phyloP scores from a whole-genome alignment of 2,888 invertebrate genomes.

The Leptinotarsa juncta region DNA sequence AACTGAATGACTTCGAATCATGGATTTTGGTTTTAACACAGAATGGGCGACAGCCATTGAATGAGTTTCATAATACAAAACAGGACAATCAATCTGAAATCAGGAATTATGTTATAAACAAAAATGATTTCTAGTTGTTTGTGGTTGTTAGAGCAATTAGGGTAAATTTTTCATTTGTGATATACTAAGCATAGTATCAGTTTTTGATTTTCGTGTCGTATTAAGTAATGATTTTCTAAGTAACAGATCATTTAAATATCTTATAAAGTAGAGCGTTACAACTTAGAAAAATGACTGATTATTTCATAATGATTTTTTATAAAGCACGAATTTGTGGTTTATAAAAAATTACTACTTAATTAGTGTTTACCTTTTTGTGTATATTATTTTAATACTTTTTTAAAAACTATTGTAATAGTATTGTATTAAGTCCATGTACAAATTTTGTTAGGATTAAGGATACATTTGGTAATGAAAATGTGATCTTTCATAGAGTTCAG shows the following conservation, averaged over 20 bases:
- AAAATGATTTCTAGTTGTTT: conserved; percentile 20
- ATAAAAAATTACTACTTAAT: conserved; percentile 40
- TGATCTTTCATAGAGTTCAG: conserved; percentile 51
- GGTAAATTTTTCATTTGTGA: conserved; percentile 38
- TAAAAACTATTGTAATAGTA: conserved; percentile 49
- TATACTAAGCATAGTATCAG: conserved; percentile 32
- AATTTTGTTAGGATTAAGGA: conserved; percentile 56
- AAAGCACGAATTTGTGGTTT: conserved; percentile 37
- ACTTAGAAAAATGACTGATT: conserved; percentile 48
- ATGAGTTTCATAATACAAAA: neutral
- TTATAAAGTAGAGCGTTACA: conserved; percentile 42
- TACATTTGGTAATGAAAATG: conserved; percentile 55
- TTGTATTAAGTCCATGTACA: conserved; percentile 57
- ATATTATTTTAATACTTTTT: conserved; percentile 49
- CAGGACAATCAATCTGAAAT: conserved; percentile 19
- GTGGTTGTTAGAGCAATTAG: conserved; percentile 39
- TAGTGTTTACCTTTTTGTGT: conserved; percentile 49
- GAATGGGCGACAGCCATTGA: conserved; percentile 5
- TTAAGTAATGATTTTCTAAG: conserved; percentile 31
- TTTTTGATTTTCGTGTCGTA: conserved; percentile 29
- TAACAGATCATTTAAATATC: conserved; percentile 45
- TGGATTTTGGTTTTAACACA: neutral
- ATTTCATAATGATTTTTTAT: conserved; percentile 45
- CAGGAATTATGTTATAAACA: neutral
- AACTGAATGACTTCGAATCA: neutral